These are phyloP conservation scores for Nematopogon swammerdamellus DNA, from an alignment of 2,888 invertebrate genomes.

Conservation along the genomic window DNA sequence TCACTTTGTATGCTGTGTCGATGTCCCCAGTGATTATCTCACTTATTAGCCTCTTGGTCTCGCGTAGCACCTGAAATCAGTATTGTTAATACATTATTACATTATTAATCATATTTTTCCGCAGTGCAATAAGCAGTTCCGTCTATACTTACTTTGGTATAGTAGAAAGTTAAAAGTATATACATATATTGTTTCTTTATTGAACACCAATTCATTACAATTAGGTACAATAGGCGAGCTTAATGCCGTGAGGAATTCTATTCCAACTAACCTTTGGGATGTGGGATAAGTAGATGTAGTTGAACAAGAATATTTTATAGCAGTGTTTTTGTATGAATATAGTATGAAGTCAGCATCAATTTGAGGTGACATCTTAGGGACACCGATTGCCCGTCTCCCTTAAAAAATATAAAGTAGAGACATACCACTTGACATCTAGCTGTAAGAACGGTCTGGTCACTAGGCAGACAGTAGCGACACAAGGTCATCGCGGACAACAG, in stretches of 20 bases:
- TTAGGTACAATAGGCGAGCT: too few relatives aligned
- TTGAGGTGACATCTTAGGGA: too few relatives aligned
- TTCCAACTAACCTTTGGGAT: too few relatives aligned
- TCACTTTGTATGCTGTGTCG: slow-evolving; percentile 43
- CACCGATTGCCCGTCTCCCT: too few relatives aligned
- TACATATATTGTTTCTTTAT: not conserved
- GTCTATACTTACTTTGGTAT: not conserved
- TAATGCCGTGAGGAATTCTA: too few relatives aligned
- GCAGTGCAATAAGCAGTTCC: slow-evolving; percentile 13
- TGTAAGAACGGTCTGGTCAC: slow-evolving; percentile 43
- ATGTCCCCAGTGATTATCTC: slow-evolving; percentile 38
- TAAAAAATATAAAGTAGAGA: too few relatives aligned
- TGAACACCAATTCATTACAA: not conserved
- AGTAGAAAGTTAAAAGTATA: not conserved
- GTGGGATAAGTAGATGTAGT: too few relatives aligned
- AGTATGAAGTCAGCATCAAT: too few relatives aligned
- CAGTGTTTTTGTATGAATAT: too few relatives aligned
- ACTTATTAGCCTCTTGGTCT: slow-evolving; percentile 39
- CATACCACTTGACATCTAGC: slow-evolving; percentile 54
- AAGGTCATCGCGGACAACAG: slow-evolving; percentile 42
- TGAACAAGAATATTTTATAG: too few relatives aligned
- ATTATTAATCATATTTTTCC: not conserved
- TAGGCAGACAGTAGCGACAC: slow-evolving; percentile 32
- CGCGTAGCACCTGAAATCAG: slow-evolving; percentile 50
- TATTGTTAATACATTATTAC: not conserved